Evolutionary conservation across 2,113 vertebrate species (phyloP), one percentile per base, ranked within the genome.

Genomic region (Cebidichthys violaceus): DNA sequence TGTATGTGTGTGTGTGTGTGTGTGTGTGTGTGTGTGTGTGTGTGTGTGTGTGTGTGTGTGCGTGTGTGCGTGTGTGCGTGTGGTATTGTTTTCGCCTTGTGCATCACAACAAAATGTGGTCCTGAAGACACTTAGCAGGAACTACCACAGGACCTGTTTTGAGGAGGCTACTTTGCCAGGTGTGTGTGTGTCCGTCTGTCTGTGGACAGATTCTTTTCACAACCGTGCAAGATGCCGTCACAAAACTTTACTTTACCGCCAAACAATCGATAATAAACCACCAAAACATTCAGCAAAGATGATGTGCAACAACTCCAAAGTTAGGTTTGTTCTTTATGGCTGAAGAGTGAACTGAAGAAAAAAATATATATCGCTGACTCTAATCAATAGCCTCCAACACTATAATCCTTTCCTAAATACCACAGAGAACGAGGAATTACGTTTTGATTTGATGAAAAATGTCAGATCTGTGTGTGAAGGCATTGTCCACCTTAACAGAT

Each of bases 381-480:
- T 59, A 9, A 78, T 77, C 52, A 59, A 17, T n/a, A 59, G 1
- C 7, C n/a, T 54, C 39, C 22, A 17, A 14, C 45, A 29, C 29
- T 0, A 7, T 55, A 22, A 69, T 82, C 70, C 43, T 50, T 43
- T 31, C 18, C 54, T 5, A 64, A 79, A 82, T 70, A 35, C 39
- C 70, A 50, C 15, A 5, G 31, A 52, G 43, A 54, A 24, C 0
- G 3, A 1, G 33, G 43, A 66, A 24, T 68, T 3, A 39, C 47
- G n/a, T 24, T 86, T 77, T 75, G 31, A 80, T 80, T 31, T 54
- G 4, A 10, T 61, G 67, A 43, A 45, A 77, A 76, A 86, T 68
- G 65, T 66, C 78, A 73, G 37, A 52, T 27, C 1, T 37, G 27
- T 61, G 27, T 18, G 11, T 55, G 18, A 71, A 31, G 1, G 3